Conservation (phyloP, 2,113 vertebrate genomes). For the Cathartes aura region DNA sequence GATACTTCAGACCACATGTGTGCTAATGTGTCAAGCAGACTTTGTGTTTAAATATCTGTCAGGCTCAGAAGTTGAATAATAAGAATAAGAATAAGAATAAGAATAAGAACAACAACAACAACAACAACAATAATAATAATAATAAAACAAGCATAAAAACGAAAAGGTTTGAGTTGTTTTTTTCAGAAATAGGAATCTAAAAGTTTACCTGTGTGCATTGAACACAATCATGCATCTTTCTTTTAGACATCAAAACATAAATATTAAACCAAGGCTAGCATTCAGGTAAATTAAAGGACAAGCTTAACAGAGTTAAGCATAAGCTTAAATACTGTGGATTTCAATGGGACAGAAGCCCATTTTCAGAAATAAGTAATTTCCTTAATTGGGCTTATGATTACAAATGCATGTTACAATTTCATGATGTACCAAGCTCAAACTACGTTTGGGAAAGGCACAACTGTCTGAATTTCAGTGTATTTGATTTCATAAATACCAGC, state of each 20-base stretch:
- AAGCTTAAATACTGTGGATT: neutral
- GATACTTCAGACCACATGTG: neutral
- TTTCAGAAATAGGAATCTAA: neutral
- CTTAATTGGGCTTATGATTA: neutral
- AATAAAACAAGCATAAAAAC: neutral
- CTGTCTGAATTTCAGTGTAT: neutral
- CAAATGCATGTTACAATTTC: neutral
- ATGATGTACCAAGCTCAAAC: neutral
- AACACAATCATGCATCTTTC: neutral
- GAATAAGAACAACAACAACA: too few species aligned
- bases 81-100: neutral
- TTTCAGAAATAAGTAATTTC: neutral
- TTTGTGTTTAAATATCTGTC: neutral
- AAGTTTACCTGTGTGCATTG: neutral
- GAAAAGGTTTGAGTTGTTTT: neutral
- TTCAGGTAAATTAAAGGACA: neutral
- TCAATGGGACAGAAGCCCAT: neutral
- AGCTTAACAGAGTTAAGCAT: neutral
- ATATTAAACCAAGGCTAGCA: neutral
- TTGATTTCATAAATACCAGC: neutral
- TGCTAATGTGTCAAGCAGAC: neutral
- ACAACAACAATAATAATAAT: rapidly evolving
- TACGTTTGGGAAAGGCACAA: neutral
- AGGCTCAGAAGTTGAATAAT: neutral
- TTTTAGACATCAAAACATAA: neutral